A percentile compares a stretch with the other conserved stretches of the same genome.
Conservation (phyloP, 2,797 vertebrate genomes). For the Parauchenoglanis ngamensis region DNA sequence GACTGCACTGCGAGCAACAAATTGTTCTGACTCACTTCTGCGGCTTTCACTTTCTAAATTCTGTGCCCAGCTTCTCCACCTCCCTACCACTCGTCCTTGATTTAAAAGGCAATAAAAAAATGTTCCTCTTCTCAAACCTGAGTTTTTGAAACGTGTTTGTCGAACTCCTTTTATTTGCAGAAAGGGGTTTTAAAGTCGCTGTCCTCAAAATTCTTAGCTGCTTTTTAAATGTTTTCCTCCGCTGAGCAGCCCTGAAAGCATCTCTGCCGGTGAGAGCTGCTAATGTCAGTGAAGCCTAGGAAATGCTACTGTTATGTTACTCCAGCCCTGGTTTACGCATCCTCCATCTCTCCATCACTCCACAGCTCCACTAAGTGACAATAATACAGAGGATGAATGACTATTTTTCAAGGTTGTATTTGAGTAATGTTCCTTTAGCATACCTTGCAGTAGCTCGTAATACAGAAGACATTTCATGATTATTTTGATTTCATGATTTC, state of each 20-base stretch:
- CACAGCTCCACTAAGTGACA: background rate
- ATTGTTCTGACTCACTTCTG: slow-evolving; percentile 24
- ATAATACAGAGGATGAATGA: background rate
- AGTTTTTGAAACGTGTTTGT: slow-evolving; percentile 73
- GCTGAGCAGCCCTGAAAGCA: slow-evolving; percentile 68
- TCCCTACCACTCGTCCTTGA: slow-evolving; percentile 46
- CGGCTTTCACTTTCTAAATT: slow-evolving; percentile 56
- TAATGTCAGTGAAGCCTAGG: slow-evolving; percentile 62
- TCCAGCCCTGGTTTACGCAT: slow-evolving; percentile 66
- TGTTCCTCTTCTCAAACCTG: slow-evolving; percentile 61
- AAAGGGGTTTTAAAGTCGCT: slow-evolving; percentile 66
- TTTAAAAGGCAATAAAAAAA: slow-evolving; percentile 48
- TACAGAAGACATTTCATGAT: background rate
- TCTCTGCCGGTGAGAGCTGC: slow-evolving; percentile 58
- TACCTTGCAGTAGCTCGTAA: slow-evolving; percentile 8
- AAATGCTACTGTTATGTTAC: slow-evolving; percentile 61
- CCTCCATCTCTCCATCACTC: background rate
- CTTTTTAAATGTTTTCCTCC: slow-evolving; percentile 54
- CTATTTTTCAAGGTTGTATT: slow-evolving; percentile 23
- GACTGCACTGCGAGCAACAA: slow-evolving; percentile 36
- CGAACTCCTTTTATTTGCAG: slow-evolving; percentile 71
- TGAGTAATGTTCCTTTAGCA: slow-evolving; percentile 5
- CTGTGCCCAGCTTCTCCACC: slow-evolving; percentile 13
- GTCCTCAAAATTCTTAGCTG: slow-evolving; percentile 59
- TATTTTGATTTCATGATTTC: slow-evolving; percentile 2